Evolutionary conservation across 2,797 vertebrate genomes (phyloP).

Genomic region (Adelosebastes latens): DNA sequence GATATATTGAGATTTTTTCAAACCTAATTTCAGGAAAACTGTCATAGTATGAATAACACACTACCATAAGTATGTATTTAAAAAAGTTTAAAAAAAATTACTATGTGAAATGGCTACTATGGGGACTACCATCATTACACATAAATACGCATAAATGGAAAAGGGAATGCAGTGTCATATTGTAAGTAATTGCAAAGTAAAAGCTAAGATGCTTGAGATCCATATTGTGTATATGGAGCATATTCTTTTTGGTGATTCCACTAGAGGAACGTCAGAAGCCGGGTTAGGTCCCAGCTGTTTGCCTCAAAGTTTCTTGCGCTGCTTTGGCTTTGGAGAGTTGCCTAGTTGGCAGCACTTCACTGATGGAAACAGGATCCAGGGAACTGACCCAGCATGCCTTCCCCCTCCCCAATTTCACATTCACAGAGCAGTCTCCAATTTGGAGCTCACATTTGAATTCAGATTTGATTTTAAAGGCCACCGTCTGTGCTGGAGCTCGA

Average conservation of each 20-base stretch:
- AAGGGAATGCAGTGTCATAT: neutral
- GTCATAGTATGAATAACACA: no score
- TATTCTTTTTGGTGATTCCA: constrained; percentile 43
- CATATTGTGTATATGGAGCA: constrained; percentile 17
- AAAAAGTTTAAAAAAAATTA: no score
- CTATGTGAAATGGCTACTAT: no score
- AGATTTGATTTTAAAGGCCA: constrained; percentile 42
- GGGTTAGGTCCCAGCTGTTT: constrained; percentile 44
- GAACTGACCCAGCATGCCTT: constrained; percentile 61
- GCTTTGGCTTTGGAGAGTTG: constrained; percentile 17
- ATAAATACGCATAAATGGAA: neutral
- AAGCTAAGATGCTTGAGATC: neutral
- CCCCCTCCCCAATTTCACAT: constrained; percentile 43
- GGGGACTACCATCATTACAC: no score
- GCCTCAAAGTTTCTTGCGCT: constrained; percentile 29
- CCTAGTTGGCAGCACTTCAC: constrained; percentile 66
- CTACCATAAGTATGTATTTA: no score
- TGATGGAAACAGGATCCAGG: constrained; percentile 38
- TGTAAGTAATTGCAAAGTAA: neutral
- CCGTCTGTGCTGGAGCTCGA: constrained; percentile 11
- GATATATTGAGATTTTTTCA: no score
- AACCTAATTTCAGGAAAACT: no score
- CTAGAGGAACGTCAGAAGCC: constrained; percentile 23
- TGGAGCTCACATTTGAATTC: constrained; percentile 41
- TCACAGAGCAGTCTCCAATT: constrained; percentile 47